phyloP scores from a whole-genome alignment of 2,888 invertebrate genomes.

The Hipparchia semele region DNA sequence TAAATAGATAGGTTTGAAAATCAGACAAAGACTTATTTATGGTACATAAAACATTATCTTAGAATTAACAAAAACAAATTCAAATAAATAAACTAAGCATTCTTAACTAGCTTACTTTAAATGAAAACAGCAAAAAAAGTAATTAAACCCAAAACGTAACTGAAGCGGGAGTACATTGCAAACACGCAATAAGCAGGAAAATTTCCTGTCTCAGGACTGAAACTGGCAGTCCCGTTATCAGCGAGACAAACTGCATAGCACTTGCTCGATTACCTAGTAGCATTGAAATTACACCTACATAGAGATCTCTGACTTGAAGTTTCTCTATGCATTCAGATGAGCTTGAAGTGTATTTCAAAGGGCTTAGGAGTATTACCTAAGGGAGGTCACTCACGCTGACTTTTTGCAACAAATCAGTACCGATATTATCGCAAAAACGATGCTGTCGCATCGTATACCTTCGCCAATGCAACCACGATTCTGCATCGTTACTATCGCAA shows the following conservation, averaged over 20 bases:
- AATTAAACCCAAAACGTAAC: conserved; percentile 30
- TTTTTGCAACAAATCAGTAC: too few species aligned
- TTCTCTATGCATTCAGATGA: neutral
- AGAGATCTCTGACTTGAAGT: conserved; percentile 50
- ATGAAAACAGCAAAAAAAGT: neutral
- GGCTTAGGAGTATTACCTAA: neutral
- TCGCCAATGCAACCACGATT: too few species aligned
- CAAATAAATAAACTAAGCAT: conserved; percentile 1
- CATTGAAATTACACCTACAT: conserved; percentile 24
- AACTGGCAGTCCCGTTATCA: conserved; percentile 47
- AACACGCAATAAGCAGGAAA: conserved; percentile 24
- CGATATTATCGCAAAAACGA: too few species aligned
- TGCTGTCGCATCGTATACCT: too few species aligned
- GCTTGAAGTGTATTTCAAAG: too few species aligned
- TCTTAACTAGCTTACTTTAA: neutral
- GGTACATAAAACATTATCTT: too few species aligned
- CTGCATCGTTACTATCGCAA: too few species aligned
- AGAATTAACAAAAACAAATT: neutral
- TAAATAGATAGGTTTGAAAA: too few species aligned
- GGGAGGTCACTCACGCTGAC: too few species aligned
- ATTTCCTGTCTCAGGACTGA: conserved; percentile 26
- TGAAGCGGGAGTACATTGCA: conserved; percentile 7
- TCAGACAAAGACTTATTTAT: too few species aligned
- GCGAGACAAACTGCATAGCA: conserved; percentile 50
- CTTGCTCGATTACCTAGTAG: conserved; percentile 34